Evolutionary conservation across 2,888 invertebrate genomes (phyloP), one percentile per base, ranked within the genome.

Genomic region (Carterocephalus palaemon): DNA sequence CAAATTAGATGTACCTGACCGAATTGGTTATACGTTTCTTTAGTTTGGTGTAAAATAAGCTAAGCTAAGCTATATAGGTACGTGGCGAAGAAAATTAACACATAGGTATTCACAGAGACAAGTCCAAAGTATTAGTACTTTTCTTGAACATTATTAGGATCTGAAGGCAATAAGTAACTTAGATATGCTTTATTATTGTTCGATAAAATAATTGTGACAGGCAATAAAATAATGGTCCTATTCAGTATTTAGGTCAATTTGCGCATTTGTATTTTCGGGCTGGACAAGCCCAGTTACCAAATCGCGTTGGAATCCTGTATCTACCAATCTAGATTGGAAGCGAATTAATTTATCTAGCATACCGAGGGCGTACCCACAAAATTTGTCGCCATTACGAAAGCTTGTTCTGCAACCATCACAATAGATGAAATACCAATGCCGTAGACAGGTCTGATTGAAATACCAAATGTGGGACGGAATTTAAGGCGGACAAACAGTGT

Each of bases 401-500:
- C 45, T 16, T 31, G 42, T 49, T 47, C 48, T 48, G 54, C 52
- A 56, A 54, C 54, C 56, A 52, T 56, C 57, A 60, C 59, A 54
- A 60, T 60, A 63, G 62, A 63, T n/a, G n/a, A n/a, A n/a, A n/a
- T n/a, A n/a, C n/a, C n/a, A n/a, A 65, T 66, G 51, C 46, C 42
- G 52, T 51, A 51, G 53, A 58, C 62, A 57, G 56, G 57, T 56
- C 59, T 54, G 53, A 53, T 49, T 49, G 46, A 59, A 65, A 63
- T 62, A 59, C 56, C 58, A 57, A 57, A 62, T 59, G 67, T 64
- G 59, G 67, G 60, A 50, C 47, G 64, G 62, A 61, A 62, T 61
- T 59, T 54, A 46, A 54, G 56, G 33, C 43, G 47, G 50, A 41
- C 20, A 42, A 36, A 26, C 31, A 39, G 13, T 45, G 47, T 24